Percentiles rank a stretch among this genome's conserved stretches.
phyloP scores from a whole-genome alignment of 2,113 vertebrate genomes.

The Misgurnus mizolepis region DNA sequence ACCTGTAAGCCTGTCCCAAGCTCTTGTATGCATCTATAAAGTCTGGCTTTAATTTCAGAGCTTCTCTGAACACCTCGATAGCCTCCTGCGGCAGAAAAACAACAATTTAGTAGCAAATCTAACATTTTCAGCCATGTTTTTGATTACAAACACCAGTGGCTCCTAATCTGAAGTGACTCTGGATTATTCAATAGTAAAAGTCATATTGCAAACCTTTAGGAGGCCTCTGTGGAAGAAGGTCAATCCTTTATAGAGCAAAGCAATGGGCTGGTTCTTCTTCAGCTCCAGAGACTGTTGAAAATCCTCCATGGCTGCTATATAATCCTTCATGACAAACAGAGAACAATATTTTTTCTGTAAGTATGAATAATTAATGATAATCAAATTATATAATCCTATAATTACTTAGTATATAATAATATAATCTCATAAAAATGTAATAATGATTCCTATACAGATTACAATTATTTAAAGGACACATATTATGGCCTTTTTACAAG shows the following conservation, averaged over 20 bases:
- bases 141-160: no score
- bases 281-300: constrained; percentile 92
- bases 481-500: no score
- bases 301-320: constrained; percentile 90
- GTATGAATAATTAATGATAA: no score
- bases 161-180: not conserved
- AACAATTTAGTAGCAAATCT: not conserved
- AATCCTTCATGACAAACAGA: constrained; percentile 80
- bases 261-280: constrained; percentile 95
- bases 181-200: no score
- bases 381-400: no score
- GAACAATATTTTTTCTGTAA: no score
- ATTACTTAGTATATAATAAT: no score
- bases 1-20: constrained; percentile 97
- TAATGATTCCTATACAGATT: no score
- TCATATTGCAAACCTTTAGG: constrained; percentile 80
- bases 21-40: constrained; percentile 98
- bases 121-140: no score
- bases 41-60: constrained; percentile 91
- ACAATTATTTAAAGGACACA: no score
- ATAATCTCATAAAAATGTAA: no score
- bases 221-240: constrained; percentile 98
- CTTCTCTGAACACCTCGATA: constrained; percentile 96
- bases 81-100: constrained; percentile 82
- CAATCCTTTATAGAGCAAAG: constrained; percentile 95